Evolutionary conservation across 2,888 invertebrate species (phyloP).

Genomic region (Meteorus colon): DNA sequence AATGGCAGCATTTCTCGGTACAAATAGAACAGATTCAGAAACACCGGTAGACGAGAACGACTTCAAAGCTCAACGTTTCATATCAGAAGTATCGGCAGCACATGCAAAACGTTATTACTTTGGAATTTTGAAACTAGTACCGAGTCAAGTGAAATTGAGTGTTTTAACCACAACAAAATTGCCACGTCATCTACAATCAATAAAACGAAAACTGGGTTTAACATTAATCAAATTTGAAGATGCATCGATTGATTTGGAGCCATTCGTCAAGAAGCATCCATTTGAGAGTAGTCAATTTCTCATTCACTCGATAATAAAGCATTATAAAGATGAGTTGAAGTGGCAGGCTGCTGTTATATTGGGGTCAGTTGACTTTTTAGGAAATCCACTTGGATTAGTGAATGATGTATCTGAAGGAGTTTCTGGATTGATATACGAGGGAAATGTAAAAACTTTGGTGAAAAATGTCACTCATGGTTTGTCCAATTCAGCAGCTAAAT

Average conservation of each 20-base stretch:
- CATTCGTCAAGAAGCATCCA: conserved; percentile 89
- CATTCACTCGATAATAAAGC: conserved; percentile 85
- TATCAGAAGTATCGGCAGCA: conserved; percentile 86
- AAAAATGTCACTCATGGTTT: conserved; percentile 98
- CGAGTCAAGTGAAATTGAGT: conserved; percentile 89
- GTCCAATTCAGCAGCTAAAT: conserved; percentile 97
- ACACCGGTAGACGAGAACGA: conserved; percentile 83
- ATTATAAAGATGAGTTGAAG: conserved; percentile 91
- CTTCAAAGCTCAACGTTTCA: conserved; percentile 85
- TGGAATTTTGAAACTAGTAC: conserved; percentile 85
- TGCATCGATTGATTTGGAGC: conserved; percentile 93
- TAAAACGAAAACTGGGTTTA: conserved; percentile 90
- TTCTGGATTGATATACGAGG: conserved; percentile 92
- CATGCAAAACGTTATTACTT: conserved; percentile 91
- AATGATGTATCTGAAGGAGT: conserved; percentile 97
- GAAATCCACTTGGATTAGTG: conserved; percentile 96
- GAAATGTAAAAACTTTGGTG: conserved; percentile 92
- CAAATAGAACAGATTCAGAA: conserved; percentile 76
- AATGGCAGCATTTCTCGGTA: conserved; percentile 79
- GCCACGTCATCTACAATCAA: conserved; percentile 81
- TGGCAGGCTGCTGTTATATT: conserved; percentile 97
- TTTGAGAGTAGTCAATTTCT: conserved; percentile 94
- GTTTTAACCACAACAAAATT: conserved; percentile 92
- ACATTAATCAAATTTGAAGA: conserved; percentile 97
- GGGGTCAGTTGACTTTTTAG: conserved; percentile 97